Conservation (phyloP, 2,113 vertebrate genomes). For the Lota lota region DNA sequence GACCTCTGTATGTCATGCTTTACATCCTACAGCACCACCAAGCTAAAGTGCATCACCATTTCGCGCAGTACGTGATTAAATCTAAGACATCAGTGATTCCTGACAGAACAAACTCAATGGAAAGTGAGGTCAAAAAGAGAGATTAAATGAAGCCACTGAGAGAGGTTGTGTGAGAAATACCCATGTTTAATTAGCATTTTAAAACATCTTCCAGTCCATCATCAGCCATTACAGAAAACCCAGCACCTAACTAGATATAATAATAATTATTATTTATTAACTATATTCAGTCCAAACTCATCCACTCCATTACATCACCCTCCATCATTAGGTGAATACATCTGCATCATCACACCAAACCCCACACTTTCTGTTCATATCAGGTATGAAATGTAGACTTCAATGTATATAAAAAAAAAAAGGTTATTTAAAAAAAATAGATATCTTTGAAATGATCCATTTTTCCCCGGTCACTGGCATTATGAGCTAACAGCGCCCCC, state of each 20-base stretch:
- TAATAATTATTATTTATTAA: too few relatives aligned
- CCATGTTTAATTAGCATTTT: neutral
- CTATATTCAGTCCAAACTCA: neutral
- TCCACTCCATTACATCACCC: neutral
- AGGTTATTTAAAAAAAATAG: neutral
- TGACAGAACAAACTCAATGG: too few relatives aligned
- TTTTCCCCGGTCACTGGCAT: too few relatives aligned
- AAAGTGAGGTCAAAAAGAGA: too few relatives aligned
- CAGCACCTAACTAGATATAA: neutral
- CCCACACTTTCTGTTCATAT: neutral
- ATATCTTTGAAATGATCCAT: neutral
- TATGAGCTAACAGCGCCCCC: too few relatives aligned
- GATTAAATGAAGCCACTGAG: neutral
- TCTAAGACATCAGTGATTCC: too few relatives aligned
- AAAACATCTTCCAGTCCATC: neutral
- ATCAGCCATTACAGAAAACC: neutral
- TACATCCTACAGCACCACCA: too few relatives aligned
- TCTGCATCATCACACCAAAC: neutral
- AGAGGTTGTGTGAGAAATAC: neutral
- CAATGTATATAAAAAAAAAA: neutral
- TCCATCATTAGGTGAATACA: neutral
- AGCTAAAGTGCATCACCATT: too few relatives aligned
- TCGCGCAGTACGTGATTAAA: too few relatives aligned
- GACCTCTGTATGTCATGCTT: too few relatives aligned
- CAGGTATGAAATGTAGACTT: neutral